Evolutionary conservation across 2,888 invertebrate genomes (phyloP).

Genomic region (Latheticus oryzae): DNA sequence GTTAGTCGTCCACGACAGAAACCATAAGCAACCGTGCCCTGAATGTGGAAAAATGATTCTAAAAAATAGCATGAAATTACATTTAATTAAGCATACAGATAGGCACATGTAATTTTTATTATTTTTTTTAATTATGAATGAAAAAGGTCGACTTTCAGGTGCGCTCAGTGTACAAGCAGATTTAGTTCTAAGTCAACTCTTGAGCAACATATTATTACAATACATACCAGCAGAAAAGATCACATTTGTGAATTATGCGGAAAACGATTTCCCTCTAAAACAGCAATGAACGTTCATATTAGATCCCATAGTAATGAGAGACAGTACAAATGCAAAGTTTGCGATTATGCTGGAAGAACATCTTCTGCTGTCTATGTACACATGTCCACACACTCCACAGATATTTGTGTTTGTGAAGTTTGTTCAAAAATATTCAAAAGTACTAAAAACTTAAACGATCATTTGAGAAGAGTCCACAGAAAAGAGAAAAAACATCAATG

Average conservation of each 20-base stretch:
- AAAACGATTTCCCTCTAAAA: constrained; percentile 55
- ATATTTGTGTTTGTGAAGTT: constrained; percentile 55
- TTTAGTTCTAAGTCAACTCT: constrained; percentile 55
- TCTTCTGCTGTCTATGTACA: constrained; percentile 59
- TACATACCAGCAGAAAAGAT: constrained; percentile 56
- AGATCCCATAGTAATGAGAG: constrained; percentile 56
- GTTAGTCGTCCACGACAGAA: constrained; percentile 53
- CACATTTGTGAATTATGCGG: constrained; percentile 58
- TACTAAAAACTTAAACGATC: constrained; percentile 55
- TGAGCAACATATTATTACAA: constrained; percentile 54
- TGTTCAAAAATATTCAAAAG: constrained; percentile 59
- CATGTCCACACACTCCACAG: constrained; percentile 56
- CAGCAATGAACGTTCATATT: constrained; percentile 54
- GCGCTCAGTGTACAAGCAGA: constrained; percentile 50
- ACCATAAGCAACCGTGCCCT: constrained; percentile 53
- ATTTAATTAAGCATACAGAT: constrained; percentile 54
- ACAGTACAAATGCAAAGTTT: constrained; percentile 54
- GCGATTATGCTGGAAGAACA: constrained; percentile 56
- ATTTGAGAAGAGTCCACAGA: constrained; percentile 54
- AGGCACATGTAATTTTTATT: constrained; percentile 50
- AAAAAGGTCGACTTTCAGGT: constrained; percentile 51
- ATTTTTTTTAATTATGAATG: too few relatives aligned
- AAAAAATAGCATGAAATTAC: constrained; percentile 54
- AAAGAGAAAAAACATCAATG: constrained; percentile 56
- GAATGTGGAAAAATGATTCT: constrained; percentile 54